Evolutionary conservation across 2,888 invertebrate genomes (phyloP), one percentile per base, ranked within the genome.

Genomic region (Achlya flavicornis): DNA sequence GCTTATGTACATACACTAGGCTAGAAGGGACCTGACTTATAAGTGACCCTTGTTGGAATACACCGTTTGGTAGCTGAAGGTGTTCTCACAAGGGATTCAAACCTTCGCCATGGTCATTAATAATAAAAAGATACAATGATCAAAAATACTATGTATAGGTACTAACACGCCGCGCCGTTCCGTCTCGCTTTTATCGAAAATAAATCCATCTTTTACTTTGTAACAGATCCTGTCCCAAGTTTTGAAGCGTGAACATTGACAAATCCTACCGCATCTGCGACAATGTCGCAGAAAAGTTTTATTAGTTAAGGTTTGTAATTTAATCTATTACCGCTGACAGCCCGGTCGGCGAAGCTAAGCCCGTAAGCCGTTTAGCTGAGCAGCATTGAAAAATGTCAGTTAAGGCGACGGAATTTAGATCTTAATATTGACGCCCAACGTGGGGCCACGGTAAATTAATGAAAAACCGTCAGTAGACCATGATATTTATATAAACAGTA

Each of bases 341-440:
- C 71, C 61, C 64, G 48, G 65, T 12, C 41, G 26, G 43, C 19
- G 41, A 7, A 26, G 70, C 66, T 75, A 72, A 80, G 69, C 70
- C 67, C 66, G 65, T 81, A 81, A 81, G 73, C 80, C 73, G 69
- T 74, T 81, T 76, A 79, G 73, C 69, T 67, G 64, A 69, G 48
- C 66, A 75, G 71, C 79, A 76, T 77, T 76, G 78, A 79, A 79
- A 71, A 74, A 71, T 75, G 69, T 43, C 60, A 60, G 41, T 16
- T 38, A 38, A 11, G 33, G 6, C 16, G 26, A 60, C 26, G 62
- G 61, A 64, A 71, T 65, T 67, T 66, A 74, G 64, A 65, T 61
- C 32, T 67, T 68, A 58, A 67, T 66, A 69, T 72, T 81, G 76
- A 72, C 78, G 71, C 75, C 77, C 77, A 72, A 61, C 67, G 61